Percentiles rank a stretch among this genome's conserved stretches.
phyloP scores from a whole-genome alignment of 2,888 invertebrate species.

The Emmelina monodactyla region DNA sequence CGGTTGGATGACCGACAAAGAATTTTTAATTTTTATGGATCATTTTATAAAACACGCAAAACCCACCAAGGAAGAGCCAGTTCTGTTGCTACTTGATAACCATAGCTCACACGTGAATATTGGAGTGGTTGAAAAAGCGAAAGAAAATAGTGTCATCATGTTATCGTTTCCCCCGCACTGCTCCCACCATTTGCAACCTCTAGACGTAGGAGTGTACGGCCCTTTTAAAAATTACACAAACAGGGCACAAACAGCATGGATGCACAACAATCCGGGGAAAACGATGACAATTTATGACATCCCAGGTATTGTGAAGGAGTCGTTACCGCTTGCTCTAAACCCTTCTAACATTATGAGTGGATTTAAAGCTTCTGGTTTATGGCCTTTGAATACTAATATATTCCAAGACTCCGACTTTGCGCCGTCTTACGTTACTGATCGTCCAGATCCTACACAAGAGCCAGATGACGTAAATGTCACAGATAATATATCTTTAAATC shows the following conservation, averaged over 20 bases:
- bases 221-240: constrained; percentile 15
- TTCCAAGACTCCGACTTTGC: constrained; percentile 1
- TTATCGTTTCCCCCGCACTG: constrained; percentile 13
- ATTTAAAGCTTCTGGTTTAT: constrained; percentile 1
- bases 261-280: constrained; percentile 12
- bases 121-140: constrained; percentile 11
- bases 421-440: constrained; percentile 1
- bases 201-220: constrained; percentile 16
- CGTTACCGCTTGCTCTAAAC: constrained; percentile 8
- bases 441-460: too few relatives aligned
- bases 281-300: constrained; percentile 16
- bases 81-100: constrained; percentile 16
- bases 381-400: neutral
- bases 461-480: too few relatives aligned
- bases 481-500: too few relatives aligned
- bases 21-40: constrained; percentile 13
- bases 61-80: constrained; percentile 13
- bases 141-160: constrained; percentile 14
- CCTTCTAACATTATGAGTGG: constrained; percentile 3
- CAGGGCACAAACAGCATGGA: constrained; percentile 9
- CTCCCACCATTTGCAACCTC: constrained; percentile 13
- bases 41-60: constrained; percentile 15
- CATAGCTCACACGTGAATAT: constrained; percentile 13
- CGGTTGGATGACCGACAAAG: too few relatives aligned
- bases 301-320: constrained; percentile 5